Conservation (phyloP, 2,113 vertebrate species). For the Eira barbara region DNA sequence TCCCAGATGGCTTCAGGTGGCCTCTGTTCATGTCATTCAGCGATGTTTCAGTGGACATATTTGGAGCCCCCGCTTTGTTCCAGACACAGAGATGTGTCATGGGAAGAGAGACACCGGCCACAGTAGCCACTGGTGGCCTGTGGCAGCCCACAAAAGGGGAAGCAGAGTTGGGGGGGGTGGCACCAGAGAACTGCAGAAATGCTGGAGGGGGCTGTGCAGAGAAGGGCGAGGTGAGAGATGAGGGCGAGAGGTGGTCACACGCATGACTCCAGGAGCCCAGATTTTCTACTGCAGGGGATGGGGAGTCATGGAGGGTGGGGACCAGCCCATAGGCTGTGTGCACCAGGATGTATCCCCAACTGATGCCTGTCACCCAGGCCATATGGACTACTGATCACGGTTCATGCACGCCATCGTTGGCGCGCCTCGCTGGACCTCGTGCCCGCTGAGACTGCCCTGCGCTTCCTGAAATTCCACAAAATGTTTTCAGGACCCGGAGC, state of each 20-base stretch:
- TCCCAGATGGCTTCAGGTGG: neutral
- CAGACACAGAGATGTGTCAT: neutral
- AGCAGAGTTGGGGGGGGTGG: neutral
- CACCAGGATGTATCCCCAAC: rapidly evolving
- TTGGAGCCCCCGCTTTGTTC: neutral
- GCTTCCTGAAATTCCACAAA: neutral
- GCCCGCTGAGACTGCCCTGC: neutral
- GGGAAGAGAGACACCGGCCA: neutral
- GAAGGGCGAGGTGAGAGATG: neutral
- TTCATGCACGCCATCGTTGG: rapidly evolving
- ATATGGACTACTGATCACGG: rapidly evolving
- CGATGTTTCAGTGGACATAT: too few relatives aligned
- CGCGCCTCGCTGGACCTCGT: rapidly evolving
- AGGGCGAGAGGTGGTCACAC: rapidly evolving
- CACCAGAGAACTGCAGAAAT: neutral
- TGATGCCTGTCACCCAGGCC: rapidly evolving
- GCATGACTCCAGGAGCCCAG: neutral
- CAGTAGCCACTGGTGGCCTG: neutral
- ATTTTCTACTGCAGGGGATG: neutral
- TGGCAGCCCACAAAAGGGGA: rapidly evolving
- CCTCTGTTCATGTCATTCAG: neutral
- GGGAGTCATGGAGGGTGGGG: neutral
- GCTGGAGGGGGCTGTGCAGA: neutral
- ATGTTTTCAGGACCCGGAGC: neutral
- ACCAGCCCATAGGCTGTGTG: neutral